These are phyloP conservation scores for Tiliacea aurago DNA, from an alignment of 2,888 invertebrate genomes.

Conservation along the genomic window DNA sequence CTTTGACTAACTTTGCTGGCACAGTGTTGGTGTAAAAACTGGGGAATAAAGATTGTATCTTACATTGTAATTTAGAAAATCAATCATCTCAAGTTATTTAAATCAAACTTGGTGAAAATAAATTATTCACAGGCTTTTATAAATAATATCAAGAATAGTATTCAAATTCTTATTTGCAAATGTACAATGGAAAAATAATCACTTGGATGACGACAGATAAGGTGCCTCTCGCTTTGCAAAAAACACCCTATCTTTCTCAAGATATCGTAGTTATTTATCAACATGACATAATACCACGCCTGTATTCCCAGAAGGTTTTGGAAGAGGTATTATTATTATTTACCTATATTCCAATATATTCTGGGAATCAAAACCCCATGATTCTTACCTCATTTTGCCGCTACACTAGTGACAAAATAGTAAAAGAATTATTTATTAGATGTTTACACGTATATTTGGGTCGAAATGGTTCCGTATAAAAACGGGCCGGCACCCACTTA, in stretches of 20 bases:
- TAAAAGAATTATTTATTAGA: conserved; percentile 46
- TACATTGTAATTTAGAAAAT: neutral
- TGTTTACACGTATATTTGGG: conserved; percentile 73
- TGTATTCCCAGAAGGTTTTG: neutral
- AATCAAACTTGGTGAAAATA: neutral
- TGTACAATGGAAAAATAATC: conserved; percentile 23
- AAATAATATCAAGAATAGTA: neutral
- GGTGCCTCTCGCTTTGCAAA: neutral
- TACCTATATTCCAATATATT: neutral
- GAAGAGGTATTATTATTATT: neutral
- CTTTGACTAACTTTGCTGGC: neutral
- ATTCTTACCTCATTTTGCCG: neutral
- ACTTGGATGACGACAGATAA: neutral
- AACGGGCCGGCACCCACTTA: conserved; percentile 74
- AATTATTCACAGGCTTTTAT: neutral
- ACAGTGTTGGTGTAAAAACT: neutral
- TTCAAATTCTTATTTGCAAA: neutral
- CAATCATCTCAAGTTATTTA: neutral
- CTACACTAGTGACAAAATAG: conserved; percentile 26
- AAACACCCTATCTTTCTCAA: neutral
- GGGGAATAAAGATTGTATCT: too few species aligned
- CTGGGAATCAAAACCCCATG: neutral
- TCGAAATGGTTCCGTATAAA: conserved; percentile 77
- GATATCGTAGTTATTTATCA: neutral
- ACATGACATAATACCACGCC: neutral